Evolutionary conservation across 1,140 invertebrate species (phyloP).

Genomic region (Polypedilum vanderplanki): DNA sequence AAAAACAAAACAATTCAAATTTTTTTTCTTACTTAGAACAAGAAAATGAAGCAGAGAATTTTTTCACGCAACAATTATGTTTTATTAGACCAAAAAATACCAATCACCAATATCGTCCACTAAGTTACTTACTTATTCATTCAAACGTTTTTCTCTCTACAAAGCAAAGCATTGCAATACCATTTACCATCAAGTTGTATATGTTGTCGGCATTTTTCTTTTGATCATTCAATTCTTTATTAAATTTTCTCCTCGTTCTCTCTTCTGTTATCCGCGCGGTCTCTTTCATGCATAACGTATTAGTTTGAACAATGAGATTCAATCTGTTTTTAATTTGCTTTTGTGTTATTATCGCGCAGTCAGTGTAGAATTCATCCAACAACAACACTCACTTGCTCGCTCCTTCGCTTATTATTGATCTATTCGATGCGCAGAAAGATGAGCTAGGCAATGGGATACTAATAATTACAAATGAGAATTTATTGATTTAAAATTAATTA

Average conservation of each 20-base stretch:
- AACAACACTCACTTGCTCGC: too few relatives aligned
- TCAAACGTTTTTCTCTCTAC: too few relatives aligned
- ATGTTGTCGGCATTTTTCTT: constrained; percentile 19
- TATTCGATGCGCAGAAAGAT: not conserved
- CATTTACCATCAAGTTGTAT: not conserved
- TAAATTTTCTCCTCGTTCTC: constrained; percentile 5
- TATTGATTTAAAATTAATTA: constrained; percentile 29
- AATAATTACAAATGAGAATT: constrained; percentile 28
- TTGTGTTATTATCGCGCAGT: constrained; percentile 22
- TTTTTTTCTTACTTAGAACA: too few relatives aligned
- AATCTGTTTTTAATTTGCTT: constrained; percentile 29
- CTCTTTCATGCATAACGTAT: constrained; percentile 28
- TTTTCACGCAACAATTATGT: too few relatives aligned
- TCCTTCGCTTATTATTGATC: too few relatives aligned
- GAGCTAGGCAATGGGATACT: not conserved
- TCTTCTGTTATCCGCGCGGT: not conserved
- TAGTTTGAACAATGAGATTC: constrained; percentile 28
- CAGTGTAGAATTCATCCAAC: not conserved
- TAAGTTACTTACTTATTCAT: too few relatives aligned
- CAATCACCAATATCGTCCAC: too few relatives aligned
- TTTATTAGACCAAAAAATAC: too few relatives aligned
- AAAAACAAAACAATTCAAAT: too few relatives aligned
- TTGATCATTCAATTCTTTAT: constrained; percentile 26
- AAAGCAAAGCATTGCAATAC: too few relatives aligned
- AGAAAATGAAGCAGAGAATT: too few relatives aligned